Conservation (phyloP, 2,797 vertebrate genomes). For the Coluber constrictor region DNA sequence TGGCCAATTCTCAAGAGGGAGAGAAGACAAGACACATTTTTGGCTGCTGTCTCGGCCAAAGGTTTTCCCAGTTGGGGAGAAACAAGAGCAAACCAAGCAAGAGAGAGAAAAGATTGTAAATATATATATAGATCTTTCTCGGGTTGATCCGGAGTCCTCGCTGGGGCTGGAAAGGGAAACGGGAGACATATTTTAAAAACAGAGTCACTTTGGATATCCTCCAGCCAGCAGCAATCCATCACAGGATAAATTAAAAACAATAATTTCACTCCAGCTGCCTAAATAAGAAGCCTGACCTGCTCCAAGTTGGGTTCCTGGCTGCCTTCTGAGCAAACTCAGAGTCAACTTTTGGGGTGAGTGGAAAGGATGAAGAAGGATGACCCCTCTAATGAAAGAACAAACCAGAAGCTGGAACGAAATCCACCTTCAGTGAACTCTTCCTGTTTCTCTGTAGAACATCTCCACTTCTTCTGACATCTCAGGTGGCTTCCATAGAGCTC, state of each 20-base stretch:
- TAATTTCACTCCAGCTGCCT: slow-evolving; percentile 12
- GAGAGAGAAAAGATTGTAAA: neutral
- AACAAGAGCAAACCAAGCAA: slow-evolving; percentile 9
- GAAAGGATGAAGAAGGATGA: neutral
- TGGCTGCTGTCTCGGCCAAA: slow-evolving; percentile 30
- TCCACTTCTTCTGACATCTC: neutral
- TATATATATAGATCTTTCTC: slow-evolving; percentile 34
- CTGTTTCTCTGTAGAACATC: neutral
- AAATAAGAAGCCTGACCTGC: slow-evolving; percentile 52
- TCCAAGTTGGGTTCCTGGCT: neutral
- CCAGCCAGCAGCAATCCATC: slow-evolving; percentile 46
- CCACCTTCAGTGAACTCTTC: neutral
- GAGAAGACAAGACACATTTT: fast-evolving
- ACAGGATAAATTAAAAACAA: slow-evolving; percentile 36
- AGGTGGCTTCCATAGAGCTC: neutral
- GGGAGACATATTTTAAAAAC: slow-evolving; percentile 69
- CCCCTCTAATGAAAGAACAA: neutral
- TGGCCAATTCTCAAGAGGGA: fast-evolving
- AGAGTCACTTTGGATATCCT: slow-evolving; percentile 61
- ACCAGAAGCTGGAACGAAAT: neutral
- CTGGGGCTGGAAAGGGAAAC: slow-evolving; percentile 19
- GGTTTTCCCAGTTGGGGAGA: slow-evolving; percentile 47
- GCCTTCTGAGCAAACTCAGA: slow-evolving; percentile 29
- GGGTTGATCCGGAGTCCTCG: neutral
- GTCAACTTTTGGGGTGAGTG: neutral